Base-by-base conservation (phyloP, 2,888 invertebrate genomes). In the Hermodice carunculata region DNA sequence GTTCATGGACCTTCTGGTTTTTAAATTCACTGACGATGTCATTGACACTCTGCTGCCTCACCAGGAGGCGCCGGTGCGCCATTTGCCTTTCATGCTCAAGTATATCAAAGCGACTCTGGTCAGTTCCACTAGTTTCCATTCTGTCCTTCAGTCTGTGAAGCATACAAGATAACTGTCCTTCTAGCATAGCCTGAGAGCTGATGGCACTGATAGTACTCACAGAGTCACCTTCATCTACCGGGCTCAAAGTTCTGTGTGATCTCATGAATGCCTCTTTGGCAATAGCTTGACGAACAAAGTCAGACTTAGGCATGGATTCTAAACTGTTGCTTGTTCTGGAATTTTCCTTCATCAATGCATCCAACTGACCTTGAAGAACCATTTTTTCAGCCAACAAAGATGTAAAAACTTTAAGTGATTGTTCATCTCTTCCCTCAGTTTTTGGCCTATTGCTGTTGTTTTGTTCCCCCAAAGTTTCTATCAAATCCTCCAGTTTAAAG, bases 311-410 rank as follows among this genome's bases (percentile, higher is more conserved):
- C n/a, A n/a, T n/a, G n/a, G n/a, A n/a, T n/a, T n/a, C n/a, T n/a
- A n/a, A n/a, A n/a, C n/a, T n/a, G n/a, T n/a, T n/a, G n/a, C n/a
- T n/a, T n/a, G n/a, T n/a, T n/a, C n/a, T n/a, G n/a, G n/a, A n/a
- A n/a, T 57, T 44, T 28, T 26, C 26, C 29, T 60, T 52, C 17
- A 60, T 6, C 31, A 60, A 43, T 37, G 46, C 5, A 29, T 54
- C 37, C 14, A 69, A 62, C 51, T 82, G 80, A 26, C 82, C 81
- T 67, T 86, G 85, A 44, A 85, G 77, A 32, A 85, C 77, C 44
- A 87, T 78, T 65, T 84, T 91, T 79, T 92, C 90, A 28, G 93
- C 91, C 78, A 94, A 87, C 69, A 93, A 90, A 81, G 91, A 90
- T 46, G 93, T 92, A 78, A 94, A 89, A 81, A 93, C 80, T 93